A percentile compares a stretch with the other conserved stretches of the same genome.
phyloP scores from a whole-genome alignment of 2,113 vertebrate species.

The Gopherus evgoodei region DNA sequence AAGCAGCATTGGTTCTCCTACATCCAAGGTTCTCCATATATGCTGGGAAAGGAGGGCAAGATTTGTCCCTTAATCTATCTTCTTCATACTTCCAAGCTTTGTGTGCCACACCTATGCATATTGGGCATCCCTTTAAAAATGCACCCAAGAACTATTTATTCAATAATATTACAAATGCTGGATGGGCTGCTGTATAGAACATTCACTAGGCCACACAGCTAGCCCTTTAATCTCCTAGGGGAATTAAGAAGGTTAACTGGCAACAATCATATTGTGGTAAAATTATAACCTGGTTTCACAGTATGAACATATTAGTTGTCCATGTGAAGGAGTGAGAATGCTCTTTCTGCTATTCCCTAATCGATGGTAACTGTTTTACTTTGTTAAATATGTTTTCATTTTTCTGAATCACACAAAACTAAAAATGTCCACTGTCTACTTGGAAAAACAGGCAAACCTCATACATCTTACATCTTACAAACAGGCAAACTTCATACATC shows the following conservation, averaged over 20 bases:
- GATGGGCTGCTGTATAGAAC: neutral
- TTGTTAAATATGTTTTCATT: neutral
- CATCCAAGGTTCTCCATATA: rapidly evolving
- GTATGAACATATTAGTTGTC: neutral
- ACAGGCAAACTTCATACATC: neutral
- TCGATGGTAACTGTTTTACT: neutral
- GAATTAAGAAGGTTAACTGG: neutral
- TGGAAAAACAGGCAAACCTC: neutral
- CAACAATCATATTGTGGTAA: neutral
- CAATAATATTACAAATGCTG: neutral
- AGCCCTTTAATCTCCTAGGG: neutral
- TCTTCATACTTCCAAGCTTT: neutral
- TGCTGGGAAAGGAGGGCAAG: neutral
- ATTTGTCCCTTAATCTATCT: neutral
- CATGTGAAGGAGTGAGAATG: neutral
- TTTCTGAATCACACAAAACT: neutral
- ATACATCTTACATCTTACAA: too few relatives aligned
- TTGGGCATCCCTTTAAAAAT: neutral
- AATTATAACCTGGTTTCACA: neutral
- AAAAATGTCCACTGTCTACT: neutral
- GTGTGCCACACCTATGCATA: neutral
- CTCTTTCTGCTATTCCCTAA: neutral
- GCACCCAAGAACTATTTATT: neutral
- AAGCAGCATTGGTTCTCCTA: neutral
- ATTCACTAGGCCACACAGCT: rapidly evolving